Base-by-base conservation (phyloP, 2,888 invertebrate species). In the Dryadula phaetusa region DNA sequence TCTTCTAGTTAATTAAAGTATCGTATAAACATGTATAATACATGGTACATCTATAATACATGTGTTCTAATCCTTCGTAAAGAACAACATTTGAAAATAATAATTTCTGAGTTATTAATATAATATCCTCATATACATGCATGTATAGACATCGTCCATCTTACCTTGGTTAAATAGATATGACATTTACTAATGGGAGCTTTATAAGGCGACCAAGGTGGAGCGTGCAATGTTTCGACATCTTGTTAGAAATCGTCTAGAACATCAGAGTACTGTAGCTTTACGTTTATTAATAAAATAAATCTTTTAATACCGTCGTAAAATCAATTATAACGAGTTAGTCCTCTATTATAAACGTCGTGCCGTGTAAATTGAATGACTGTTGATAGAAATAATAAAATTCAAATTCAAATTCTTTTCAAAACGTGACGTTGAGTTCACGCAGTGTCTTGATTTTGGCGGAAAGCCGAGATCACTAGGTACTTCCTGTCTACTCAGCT, bases 261-360 rank as follows among this genome's bases (percentile, higher is more conserved):
- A 56, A 22, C 40, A 56, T 12, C 40, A 54, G 8, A 54, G 14
- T 54, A 4, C 34, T 54, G 14, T 34, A 56, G 22, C 8, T 25
- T 56, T 37, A n/a, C 37, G 7, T 37, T 40, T 40, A n/a, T 37
- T 25, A 56, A 56, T 56, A n/a, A 56, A 56, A 56, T 56, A 37
- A 37, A 37, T 56, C 22, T 40, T 25, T 56, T n/a, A 10, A 56
- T 40, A 25, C 0, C 6, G 28, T 25, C n/a, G n/a, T 56, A n/a
- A 40, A 56, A 10, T 37, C 8, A 25, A 52, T 16, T 32, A 56
- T 56, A 40, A 52, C n/a, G 49, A n/a, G 3, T n/a, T 54, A 20
- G 37, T 54, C 37, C 34, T 37, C 18, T 34, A 6, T 1, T 37
- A 37, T n/a, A 20, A 22, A 20, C 4, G 7, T 22, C 54, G 22